Base-by-base conservation (phyloP, 2,797 vertebrate genomes). In the Setipinna tenuifilis region DNA sequence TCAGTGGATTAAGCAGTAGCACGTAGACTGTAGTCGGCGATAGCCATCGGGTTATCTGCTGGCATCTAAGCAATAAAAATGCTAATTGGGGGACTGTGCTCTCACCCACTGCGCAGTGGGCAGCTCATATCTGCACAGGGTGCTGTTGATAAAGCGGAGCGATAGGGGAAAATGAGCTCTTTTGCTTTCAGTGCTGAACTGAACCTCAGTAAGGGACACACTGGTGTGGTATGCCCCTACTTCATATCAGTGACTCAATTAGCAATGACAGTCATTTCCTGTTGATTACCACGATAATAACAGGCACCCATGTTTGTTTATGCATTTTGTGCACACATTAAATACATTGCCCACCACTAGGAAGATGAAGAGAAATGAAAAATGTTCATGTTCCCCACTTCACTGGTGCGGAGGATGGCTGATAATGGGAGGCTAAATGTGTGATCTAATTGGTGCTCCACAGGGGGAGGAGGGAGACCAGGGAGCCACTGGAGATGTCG, bases 381-480 rank as follows among this genome's bases (percentile, higher is more conserved):
- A 14, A 54, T 54, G 50, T 75, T 35, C 35, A 78, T 44, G 71
- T 44, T 78, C 9, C 35, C 19, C 35, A 78, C 71, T 44, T 44
- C 35, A 78, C 35, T 2, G 31, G 71, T 78, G 17, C 19, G 41
- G 71, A 21, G 35, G 31, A 35, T 17, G 5, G 6, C 17, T 78
- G 71, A 78, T 78, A 44, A 78, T 44, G 9, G 19, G 14, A 21
- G 31, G 31, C 71, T 78, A 78, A 78, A 78, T 44, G 50, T 44
- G 71, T 78, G 71, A 78, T 78, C 3, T 21, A 17, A 41, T 44
- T 78, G 50, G 7, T 54, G 50, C 50, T 91, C 84, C 85, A 85
- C 84, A 99, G 98, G 98, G 98, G 85, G 97, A 98, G 92, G 98
- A 99, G 92, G 98, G 98, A 65, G 97, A 98, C 25, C 97, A 99